These are phyloP conservation scores for Mycalesis mineus DNA, from an alignment of 2,888 invertebrate species.

Conservation along the genomic window DNA sequence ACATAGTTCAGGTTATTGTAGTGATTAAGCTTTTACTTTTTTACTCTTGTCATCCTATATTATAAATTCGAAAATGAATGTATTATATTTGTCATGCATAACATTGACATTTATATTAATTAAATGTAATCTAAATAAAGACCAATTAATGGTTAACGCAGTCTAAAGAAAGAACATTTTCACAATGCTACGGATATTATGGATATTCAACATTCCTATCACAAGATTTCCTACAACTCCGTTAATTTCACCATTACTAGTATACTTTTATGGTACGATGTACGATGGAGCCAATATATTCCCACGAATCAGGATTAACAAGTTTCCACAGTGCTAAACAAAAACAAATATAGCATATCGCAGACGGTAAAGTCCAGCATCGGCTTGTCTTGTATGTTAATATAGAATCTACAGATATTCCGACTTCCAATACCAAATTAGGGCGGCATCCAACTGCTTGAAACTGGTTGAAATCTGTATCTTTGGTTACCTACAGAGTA, in stretches of 20 bases:
- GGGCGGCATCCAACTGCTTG: background rate
- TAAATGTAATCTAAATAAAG: no score
- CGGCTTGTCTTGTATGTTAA: conserved; percentile 13
- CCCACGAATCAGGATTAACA: conserved; percentile 32
- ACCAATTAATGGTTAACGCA: background rate
- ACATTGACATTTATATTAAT: no score
- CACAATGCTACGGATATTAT: conserved; percentile 1
- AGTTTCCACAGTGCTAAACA: conserved; percentile 26
- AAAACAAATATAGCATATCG: conserved; percentile 22
- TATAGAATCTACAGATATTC: background rate
- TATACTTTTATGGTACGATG: conserved; percentile 7
- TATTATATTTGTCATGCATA: no score
- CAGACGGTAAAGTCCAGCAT: conserved; percentile 18
- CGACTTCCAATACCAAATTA: background rate
- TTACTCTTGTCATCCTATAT: no score
- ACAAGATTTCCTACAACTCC: conserved; percentile 20
- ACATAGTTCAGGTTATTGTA: no score
- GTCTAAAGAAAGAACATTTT: background rate
- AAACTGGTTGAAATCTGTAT: no score
- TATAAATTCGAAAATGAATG: no score
- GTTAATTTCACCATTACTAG: conserved; percentile 22
- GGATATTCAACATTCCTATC: conserved; percentile 9
- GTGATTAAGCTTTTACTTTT: no score
- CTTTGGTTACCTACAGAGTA: no score
- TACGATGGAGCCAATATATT: conserved; percentile 28